A percentile compares a stretch with the other conserved stretches of the same genome.
Evolutionary conservation across 2,888 invertebrate genomes (phyloP).

Genomic region (Gandaritis pyraliata): DNA sequence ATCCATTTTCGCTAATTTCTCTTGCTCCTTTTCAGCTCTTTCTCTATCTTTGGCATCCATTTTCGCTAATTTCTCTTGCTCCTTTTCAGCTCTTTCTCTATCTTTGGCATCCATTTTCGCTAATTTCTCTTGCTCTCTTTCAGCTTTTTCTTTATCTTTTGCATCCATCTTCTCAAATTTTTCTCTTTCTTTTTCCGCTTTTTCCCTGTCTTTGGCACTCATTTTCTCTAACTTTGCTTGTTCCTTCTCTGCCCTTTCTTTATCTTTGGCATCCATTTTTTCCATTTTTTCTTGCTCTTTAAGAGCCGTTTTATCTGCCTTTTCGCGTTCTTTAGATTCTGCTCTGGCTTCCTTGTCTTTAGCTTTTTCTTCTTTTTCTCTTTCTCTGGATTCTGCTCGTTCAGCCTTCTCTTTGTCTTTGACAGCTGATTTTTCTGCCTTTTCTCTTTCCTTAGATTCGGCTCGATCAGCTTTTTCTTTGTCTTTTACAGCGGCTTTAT

Average conservation of each 20-base stretch:
- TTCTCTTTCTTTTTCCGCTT: slow-evolving; percentile 24
- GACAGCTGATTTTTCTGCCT: slow-evolving; percentile 25
- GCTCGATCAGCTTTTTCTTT: too few relatives aligned
- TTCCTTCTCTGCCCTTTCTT: slow-evolving; percentile 22
- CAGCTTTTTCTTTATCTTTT: slow-evolving; percentile 22
- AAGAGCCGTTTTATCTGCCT: neutral
- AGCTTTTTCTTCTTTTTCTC: slow-evolving; percentile 23
- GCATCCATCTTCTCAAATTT: slow-evolving; percentile 19
- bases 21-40: slow-evolving; percentile 24
- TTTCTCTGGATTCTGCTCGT: slow-evolving; percentile 23
- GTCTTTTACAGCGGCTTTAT: too few relatives aligned
- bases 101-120: neutral
- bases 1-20: slow-evolving; percentile 20
- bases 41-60: slow-evolving; percentile 26
- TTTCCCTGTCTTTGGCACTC: slow-evolving; percentile 26
- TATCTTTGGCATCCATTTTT: slow-evolving; percentile 22
- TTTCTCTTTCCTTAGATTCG: too few relatives aligned
- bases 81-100: neutral
- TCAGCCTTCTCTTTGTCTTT: slow-evolving; percentile 32
- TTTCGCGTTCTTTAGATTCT: slow-evolving; percentile 12
- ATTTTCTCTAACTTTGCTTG: slow-evolving; percentile 21
- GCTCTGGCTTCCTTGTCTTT: slow-evolving; percentile 23
- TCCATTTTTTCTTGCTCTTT: slow-evolving; percentile 29
- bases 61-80: slow-evolving; percentile 21
- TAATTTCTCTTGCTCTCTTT: slow-evolving; percentile 8